These are phyloP conservation scores for Odiellus spinosus DNA, from an alignment of 2,888 invertebrate species.

Conservation along the genomic window DNA sequence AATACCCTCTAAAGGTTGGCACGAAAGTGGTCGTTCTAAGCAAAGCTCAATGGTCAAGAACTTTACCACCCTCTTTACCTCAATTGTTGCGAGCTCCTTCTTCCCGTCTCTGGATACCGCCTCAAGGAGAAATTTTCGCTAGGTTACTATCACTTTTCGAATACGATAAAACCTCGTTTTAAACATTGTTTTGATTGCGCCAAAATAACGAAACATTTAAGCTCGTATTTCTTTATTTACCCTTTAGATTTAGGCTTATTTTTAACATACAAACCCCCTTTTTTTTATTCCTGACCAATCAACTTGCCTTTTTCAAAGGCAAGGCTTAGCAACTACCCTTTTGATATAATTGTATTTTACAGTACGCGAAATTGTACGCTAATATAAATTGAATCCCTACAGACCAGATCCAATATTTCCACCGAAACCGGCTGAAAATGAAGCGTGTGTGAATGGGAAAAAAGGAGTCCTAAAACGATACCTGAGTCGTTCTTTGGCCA, in stretches of 20 bases:
- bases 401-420: neutral
- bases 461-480: conserved; percentile 13
- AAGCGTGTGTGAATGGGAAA: conserved; percentile 17
- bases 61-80: conserved; percentile 12
- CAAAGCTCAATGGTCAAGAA: conserved; percentile 23
- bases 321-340: too few species aligned
- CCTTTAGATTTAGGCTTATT: too few species aligned
- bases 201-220: too few species aligned
- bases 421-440: conserved; percentile 2
- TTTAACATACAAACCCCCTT: too few species aligned
- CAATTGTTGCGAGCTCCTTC: conserved; percentile 11
- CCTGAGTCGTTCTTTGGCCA: too few species aligned
- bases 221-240: too few species aligned
- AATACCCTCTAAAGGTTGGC: conserved; percentile 25
- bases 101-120: conserved; percentile 20
- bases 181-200: too few species aligned
- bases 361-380: neutral
- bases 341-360: neutral
- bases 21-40: conserved; percentile 29
- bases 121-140: conserved; percentile 7
- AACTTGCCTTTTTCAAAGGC: too few species aligned
- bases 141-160: neutral
- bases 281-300: too few species aligned
- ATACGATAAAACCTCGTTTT: neutral
- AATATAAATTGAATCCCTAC: neutral